Base-by-base conservation (phyloP, 30 jellyfish, hydroid and myxozoan genomes). In the Mastigias papua region DNA sequence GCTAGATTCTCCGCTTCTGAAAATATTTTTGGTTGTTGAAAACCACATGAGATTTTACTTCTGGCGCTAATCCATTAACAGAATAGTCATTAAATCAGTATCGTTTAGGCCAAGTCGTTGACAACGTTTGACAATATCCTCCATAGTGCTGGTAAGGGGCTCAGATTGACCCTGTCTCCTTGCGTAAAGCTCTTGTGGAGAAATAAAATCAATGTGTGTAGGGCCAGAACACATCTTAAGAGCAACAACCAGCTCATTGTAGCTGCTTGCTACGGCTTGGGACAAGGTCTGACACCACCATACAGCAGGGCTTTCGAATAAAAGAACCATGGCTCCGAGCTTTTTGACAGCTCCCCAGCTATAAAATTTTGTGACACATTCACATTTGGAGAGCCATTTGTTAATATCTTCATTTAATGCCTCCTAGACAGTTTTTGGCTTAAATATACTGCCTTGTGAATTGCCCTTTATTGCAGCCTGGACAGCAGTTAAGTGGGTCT, bases 401-500 rank as follows among this genome's bases (percentile, higher is more conserved):
- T 21, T 51, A 0, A 75, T 42, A 64, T 75, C 75, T 48, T 75
- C 86, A 26, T 50, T 75, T 2, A 50, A 68, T 1, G 57, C 35
- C 34, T 68, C 83, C 23, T 25, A 10, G 28, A 71, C 34, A 33
- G 83, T 13, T n/a, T 68, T 48, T 27, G 86, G 86, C 60, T 48
- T 57, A 78, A 78, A 78, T 21, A 75, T n/a, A 51, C 75, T 75
- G n/a, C 75, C 73, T 50, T 75, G 86, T 2, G 61, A 75, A 49
- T 49, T 21, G n/a, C n/a, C n/a, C n/a, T n/a, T n/a, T n/a, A n/a
- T n/a, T n/a, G n/a, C n/a, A n/a, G n/a, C n/a, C n/a, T 78, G 89
- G 23, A 78, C 78, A 51, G 89, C 89, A 34, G 80, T 79, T 37
- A 79, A 17, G 34, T 79, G 89, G 34, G 78, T 31, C 33, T 79